Evolutionary conservation across 1,140 invertebrate species (phyloP), one percentile per base, ranked within the genome.

Genomic region (Habropoda laboriosa): DNA sequence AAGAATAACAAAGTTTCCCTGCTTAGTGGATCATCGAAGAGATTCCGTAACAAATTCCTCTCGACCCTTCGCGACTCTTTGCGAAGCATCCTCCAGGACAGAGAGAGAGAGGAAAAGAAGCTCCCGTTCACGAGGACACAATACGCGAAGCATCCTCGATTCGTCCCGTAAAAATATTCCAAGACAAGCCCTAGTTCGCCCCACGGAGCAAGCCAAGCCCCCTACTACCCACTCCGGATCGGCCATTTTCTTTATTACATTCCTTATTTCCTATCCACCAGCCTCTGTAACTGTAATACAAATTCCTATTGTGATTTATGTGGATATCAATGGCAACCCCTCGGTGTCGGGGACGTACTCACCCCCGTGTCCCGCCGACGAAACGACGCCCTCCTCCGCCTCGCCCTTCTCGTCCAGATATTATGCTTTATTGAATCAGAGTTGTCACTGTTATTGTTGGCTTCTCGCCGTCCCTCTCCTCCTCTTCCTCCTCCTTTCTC

Each of bases 261-360:
- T 93, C 92, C 92, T 93, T 93, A 93, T 93, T 92, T 93, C 91
- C 91, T 92, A 93, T 92, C 90, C 89, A 90, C 89, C 89, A 92
- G 91, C 88, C 89, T 89, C 91, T 89, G 90, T 91, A 93, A 92
- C 92, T 92, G 92, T 93, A 93, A 92, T 93, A 93, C 92, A 93
- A 93, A 93, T 93, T 93, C 92, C 92, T 93, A 93, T 93, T 93
- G 92, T 93, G 92, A 93, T 93, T 93, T 92, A 93, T 93, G 92
- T 92, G 91, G 91, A 91, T 93, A 93, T 93, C 91, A 93, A 93
- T 92, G 90, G 89, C 90, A 88, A 90, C 88, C 88, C 77, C 87
- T 88, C 87, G 83, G 86, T 83, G 84, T 86, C 87, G 85, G 86
- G 85, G 83, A 30, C 53, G 12, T 38, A 30, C 60, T 27, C 67